Evolutionary conservation across 2,888 invertebrate genomes (phyloP).

Genomic region (Melinaea menophilus): DNA sequence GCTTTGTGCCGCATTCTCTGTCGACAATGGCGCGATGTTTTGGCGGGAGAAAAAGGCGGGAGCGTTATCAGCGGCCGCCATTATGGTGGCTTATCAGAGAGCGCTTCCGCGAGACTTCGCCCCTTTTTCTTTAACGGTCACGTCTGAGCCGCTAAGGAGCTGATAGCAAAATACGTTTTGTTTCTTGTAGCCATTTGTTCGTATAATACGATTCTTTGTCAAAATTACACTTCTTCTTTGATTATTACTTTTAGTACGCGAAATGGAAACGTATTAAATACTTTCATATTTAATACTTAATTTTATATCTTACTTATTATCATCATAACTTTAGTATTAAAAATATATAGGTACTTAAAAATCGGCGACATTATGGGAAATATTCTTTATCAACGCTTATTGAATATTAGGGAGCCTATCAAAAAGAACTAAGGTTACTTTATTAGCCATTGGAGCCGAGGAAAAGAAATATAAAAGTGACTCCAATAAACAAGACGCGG

Average conservation of each 20-base stretch:
- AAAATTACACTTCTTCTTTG: background rate
- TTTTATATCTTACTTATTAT: no score
- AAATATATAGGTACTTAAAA: no score
- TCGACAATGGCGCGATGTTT: conserved; percentile 71
- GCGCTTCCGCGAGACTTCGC: conserved; percentile 65
- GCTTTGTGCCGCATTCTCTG: conserved; percentile 64
- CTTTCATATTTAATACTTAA: background rate
- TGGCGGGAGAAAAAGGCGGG: conserved; percentile 76
- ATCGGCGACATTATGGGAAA: background rate
- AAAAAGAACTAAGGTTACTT: conserved; percentile 53
- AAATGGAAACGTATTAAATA: background rate
- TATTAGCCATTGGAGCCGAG: conserved; percentile 58
- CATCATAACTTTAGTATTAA: no score
- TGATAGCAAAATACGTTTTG: conserved; percentile 46
- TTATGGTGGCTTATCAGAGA: conserved; percentile 75
- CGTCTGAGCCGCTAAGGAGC: conserved; percentile 57
- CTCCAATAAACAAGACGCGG: conserved; percentile 71
- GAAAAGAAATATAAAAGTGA: conserved; percentile 72
- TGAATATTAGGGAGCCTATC: conserved; percentile 11
- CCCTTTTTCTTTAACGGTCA: conserved; percentile 77
- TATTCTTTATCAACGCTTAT: conserved; percentile 14
- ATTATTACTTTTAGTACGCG: background rate
- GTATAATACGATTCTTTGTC: background rate
- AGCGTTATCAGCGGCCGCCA: conserved; percentile 73
- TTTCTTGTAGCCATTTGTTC: conserved; percentile 28